Evolutionary conservation across 2,888 invertebrate species (phyloP).

Genomic region (Drosophila villosipedis): DNA sequence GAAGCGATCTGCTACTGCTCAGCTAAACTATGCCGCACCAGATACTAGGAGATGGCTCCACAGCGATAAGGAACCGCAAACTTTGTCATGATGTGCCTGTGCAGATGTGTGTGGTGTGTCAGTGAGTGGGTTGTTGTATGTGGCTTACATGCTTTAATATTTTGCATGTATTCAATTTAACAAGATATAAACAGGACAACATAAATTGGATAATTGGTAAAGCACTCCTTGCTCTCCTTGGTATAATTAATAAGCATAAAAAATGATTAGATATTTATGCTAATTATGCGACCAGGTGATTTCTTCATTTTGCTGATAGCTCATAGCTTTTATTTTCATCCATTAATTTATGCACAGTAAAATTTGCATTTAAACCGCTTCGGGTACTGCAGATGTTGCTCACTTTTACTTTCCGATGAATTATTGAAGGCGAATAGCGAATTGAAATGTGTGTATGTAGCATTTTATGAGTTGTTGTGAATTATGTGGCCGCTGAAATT

Average conservation of each 20-base stretch:
- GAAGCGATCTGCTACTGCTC: slow-evolving; percentile 35
- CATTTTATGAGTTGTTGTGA: slow-evolving; percentile 24
- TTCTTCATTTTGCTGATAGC: slow-evolving; percentile 59
- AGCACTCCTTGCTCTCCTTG: slow-evolving; percentile 13
- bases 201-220: slow-evolving; percentile 12
- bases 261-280: slow-evolving; percentile 72
- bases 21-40: slow-evolving; percentile 33
- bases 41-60: slow-evolving; percentile 23
- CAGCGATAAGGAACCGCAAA: slow-evolving; percentile 21
- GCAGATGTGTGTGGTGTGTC: not conserved
- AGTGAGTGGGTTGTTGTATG: slow-evolving; percentile 13
- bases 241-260: slow-evolving; percentile 72
- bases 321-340: slow-evolving; percentile 20
- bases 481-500: slow-evolving; percentile 20
- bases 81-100: slow-evolving; percentile 19
- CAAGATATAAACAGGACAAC: slow-evolving; percentile 33
- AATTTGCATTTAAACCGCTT: slow-evolving; percentile 71
- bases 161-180: slow-evolving; percentile 40
- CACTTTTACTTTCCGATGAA: slow-evolving; percentile 69
- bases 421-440: slow-evolving; percentile 35
- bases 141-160: slow-evolving; percentile 20
- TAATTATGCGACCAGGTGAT: slow-evolving; percentile 73
- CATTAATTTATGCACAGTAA: slow-evolving; percentile 66
- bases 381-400: slow-evolving; percentile 46
- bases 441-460: slow-evolving; percentile 25